Conservation (phyloP, 2,888 invertebrate species). For the Stegana nigrithorax region DNA sequence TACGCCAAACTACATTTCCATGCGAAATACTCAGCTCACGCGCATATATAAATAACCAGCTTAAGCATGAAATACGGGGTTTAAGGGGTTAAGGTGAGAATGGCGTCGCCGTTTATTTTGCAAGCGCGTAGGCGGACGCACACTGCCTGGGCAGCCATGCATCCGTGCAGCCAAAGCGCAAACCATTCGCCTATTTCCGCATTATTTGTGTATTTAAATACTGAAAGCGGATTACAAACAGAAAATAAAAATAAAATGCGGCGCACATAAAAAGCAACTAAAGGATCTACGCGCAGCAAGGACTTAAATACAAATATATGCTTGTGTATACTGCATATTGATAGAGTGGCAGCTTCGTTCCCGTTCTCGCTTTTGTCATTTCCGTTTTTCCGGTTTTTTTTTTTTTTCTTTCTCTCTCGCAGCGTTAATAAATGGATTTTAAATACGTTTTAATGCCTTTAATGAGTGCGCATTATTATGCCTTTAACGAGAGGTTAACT, state of each 20-base stretch:
- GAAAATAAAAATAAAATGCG: constrained; percentile 18
- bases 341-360: constrained; percentile 40
- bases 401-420: background rate
- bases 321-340: constrained; percentile 45
- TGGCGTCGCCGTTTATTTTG: constrained; percentile 31
- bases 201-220: constrained; percentile 57
- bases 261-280: background rate
- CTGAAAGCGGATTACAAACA: constrained; percentile 58
- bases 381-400: background rate
- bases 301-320: constrained; percentile 28
- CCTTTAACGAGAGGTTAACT: constrained; percentile 16
- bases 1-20: constrained; percentile 13
- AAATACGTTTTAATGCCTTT: constrained; percentile 45
- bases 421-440: constrained; percentile 15
- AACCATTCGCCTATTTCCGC: constrained; percentile 10
- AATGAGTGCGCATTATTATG: constrained; percentile 38
- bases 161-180: constrained; percentile 32
- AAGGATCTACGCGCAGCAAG: background rate
- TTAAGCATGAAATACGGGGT: constrained; percentile 30
- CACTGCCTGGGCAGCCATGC: constrained; percentile 25
- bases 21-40: constrained; percentile 17
- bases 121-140: constrained; percentile 18
- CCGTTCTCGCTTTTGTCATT: background rate
- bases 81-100: constrained; percentile 38
- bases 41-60: constrained; percentile 51